Percentiles rank a stretch among this genome's conserved stretches.
Evolutionary conservation across 2,888 invertebrate species (phyloP).

Genomic region (Dryococelus australis): DNA sequence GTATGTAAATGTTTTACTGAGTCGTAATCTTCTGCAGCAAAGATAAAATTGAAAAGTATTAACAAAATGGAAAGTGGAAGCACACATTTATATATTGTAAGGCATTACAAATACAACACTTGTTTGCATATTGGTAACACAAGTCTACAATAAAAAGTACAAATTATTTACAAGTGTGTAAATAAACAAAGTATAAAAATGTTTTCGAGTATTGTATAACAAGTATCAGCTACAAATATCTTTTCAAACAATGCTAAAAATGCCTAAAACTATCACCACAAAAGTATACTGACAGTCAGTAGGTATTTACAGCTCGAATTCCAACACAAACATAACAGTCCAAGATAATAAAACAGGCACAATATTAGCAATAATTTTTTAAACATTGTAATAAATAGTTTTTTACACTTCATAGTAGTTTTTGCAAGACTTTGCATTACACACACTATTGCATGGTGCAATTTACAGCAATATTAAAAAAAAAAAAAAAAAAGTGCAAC

Average conservation of each 20-base stretch:
- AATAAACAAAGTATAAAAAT: conserved; percentile 3
- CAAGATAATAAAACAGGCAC: not conserved
- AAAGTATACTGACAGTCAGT: not conserved
- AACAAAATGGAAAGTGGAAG: not conserved
- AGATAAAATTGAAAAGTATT: too few species aligned
- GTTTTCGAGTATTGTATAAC: not conserved
- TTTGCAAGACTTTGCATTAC: not conserved
- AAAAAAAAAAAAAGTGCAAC: not conserved
- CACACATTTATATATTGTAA: not conserved
- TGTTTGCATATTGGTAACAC: not conserved
- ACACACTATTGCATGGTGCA: not conserved
- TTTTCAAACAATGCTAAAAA: not conserved
- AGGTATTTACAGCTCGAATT: not conserved
- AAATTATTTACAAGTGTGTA: not conserved
- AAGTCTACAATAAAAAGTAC: not conserved
- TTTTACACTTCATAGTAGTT: not conserved
- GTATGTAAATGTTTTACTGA: too few species aligned
- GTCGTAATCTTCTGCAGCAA: too few species aligned
- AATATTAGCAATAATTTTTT: not conserved
- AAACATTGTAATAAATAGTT: not conserved
- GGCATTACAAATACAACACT: conserved; percentile 9
- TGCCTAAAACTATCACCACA: not conserved
- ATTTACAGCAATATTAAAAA: not conserved
- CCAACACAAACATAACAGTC: not conserved
- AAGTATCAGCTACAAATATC: not conserved